A percentile compares a stretch with the other conserved stretches of the same genome.
Evolutionary conservation across 2,113 vertebrate genomes (phyloP).

Genomic region (Actenoides hombroni): DNA sequence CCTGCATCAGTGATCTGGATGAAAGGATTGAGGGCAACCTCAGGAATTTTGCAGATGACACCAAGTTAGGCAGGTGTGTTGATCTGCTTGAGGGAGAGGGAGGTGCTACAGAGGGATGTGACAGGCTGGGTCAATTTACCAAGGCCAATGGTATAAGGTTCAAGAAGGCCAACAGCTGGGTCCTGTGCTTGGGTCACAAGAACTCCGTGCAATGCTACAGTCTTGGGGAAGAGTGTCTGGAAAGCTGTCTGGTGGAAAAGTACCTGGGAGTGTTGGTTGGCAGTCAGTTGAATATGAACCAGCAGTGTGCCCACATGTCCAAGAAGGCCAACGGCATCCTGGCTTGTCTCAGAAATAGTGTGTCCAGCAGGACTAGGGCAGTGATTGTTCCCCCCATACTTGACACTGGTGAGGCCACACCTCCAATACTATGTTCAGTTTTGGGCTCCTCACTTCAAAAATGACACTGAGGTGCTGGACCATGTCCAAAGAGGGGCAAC

Average conservation of each 20-base stretch:
- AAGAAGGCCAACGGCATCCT: neutral
- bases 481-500: too few species aligned
- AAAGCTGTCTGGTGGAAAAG: neutral
- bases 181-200: neutral
- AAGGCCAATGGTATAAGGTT: too few species aligned
- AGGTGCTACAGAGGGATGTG: neutral
- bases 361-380: neutral
- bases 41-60: neutral
- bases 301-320: neutral
- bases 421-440: neutral
- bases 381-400: neutral
- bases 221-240: neutral
- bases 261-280: too few species aligned
- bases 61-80: neutral
- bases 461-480: neutral
- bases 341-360: neutral
- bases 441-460: neutral
- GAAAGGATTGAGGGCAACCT: neutral
- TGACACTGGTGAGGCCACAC: neutral
- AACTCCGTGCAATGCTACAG: neutral
- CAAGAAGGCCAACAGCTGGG: neutral
- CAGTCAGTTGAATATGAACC: neutral
- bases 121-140: neutral
- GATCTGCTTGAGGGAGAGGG: too few species aligned
- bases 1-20: neutral